These are phyloP conservation scores for Pterocles orientalis DNA, from an alignment of 2,113 vertebrate genomes.

Conservation along the genomic window DNA sequence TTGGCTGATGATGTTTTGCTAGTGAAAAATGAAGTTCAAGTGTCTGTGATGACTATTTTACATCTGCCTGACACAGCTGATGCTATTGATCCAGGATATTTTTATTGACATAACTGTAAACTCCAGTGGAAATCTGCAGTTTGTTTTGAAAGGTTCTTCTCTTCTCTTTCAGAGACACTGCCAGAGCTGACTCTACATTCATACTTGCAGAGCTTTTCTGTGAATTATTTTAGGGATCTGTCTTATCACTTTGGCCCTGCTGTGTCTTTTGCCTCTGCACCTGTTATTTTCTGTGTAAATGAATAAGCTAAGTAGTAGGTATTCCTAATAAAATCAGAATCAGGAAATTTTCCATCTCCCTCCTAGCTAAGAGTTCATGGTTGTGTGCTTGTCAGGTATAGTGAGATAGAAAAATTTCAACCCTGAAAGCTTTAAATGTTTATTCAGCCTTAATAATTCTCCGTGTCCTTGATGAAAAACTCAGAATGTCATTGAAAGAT, in stretches of 20 bases:
- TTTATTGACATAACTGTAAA: neutral
- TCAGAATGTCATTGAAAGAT: neutral
- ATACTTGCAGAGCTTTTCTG: neutral
- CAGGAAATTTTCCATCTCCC: neutral
- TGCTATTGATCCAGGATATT: neutral
- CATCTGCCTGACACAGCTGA: neutral
- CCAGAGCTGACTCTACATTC: neutral
- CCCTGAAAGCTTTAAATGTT: neutral
- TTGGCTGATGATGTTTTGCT: neutral
- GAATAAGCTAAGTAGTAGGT: neutral
- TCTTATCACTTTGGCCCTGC: neutral
- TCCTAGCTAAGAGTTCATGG: neutral
- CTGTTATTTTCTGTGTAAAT: neutral
- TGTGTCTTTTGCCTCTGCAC: neutral
- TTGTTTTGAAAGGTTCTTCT: neutral
- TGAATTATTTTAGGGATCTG: neutral
- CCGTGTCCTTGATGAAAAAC: neutral
- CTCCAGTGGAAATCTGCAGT: neutral
- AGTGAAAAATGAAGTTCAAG: neutral
- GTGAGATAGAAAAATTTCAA: neutral
- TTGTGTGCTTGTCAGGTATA: neutral
- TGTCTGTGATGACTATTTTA: neutral
- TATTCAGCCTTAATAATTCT: neutral
- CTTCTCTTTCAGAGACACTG: neutral
- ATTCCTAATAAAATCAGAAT: neutral